Percentiles rank a stretch among this genome's conserved stretches.
These are phyloP conservation scores for Fukomys damarensis DNA, from an alignment of 2,113 vertebrate species.

Conservation along the genomic window DNA sequence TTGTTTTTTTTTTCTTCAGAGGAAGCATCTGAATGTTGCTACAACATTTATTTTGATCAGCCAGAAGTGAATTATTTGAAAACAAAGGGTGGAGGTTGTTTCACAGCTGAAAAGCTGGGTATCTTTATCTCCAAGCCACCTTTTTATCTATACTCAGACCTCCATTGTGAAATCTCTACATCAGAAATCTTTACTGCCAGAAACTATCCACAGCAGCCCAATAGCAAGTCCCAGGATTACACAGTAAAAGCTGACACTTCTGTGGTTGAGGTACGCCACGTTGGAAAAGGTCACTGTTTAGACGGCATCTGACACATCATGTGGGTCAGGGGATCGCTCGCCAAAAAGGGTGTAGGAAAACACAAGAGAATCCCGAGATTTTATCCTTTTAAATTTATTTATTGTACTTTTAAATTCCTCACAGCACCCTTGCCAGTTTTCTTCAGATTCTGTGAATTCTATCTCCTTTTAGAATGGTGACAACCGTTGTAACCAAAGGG, in stretches of 20 bases:
- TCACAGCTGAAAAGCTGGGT: background rate
- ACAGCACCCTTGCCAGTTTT: background rate
- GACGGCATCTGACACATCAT: background rate
- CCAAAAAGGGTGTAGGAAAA: background rate
- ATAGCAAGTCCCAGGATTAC: background rate
- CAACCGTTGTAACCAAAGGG: background rate
- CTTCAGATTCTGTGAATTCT: background rate
- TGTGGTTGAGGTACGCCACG: background rate
- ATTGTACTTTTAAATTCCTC: background rate
- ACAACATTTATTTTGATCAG: background rate
- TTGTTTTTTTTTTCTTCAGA: slow-evolving; percentile 19
- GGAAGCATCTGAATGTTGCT: background rate
- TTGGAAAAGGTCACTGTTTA: slow-evolving; percentile 17
- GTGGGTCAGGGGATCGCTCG: background rate
- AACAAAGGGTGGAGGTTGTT: slow-evolving; percentile 8
- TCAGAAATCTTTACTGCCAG: background rate
- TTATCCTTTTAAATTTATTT: background rate
- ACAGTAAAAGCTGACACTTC: background rate
- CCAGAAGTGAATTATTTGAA: slow-evolving; percentile 36
- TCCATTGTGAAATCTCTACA: background rate
- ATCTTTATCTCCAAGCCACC: background rate
- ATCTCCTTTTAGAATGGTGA: background rate
- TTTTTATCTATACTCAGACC: background rate
- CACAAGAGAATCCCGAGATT: background rate
- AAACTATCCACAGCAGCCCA: background rate